Evolutionary conservation across 2,113 vertebrate genomes (phyloP).

Genomic region (Sterrhoptilus dennistouni): DNA sequence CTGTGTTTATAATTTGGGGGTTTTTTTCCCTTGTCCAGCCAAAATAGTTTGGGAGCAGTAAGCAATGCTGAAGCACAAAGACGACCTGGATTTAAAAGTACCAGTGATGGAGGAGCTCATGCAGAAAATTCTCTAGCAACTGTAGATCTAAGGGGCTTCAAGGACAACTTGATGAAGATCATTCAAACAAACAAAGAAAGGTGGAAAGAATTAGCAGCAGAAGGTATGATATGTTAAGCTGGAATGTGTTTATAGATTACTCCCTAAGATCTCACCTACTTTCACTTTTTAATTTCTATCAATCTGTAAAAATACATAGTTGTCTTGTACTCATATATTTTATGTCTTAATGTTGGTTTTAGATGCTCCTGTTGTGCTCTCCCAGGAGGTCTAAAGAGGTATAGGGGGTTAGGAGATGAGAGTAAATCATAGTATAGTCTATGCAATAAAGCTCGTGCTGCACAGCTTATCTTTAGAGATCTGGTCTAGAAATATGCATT

Average conservation of each 20-base stretch:
- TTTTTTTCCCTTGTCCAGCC: constrained; percentile 31
- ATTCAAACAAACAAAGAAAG: constrained; percentile 92
- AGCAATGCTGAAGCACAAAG: constrained; percentile 54
- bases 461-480: neutral
- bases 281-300: neutral
- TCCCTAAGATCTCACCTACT: neutral
- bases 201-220: constrained; percentile 92
- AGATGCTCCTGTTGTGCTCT: neutral
- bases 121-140: constrained; percentile 84
- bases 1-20: neutral
- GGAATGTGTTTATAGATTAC: neutral
- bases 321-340: neutral
- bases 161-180: constrained; percentile 83
- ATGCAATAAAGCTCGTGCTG: neutral
- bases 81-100: constrained; percentile 77
- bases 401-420: neutral
- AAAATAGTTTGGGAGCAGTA: constrained; percentile 33
- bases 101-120: constrained; percentile 68
- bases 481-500: neutral
- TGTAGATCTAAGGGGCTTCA: constrained; percentile 86
- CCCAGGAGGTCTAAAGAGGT: neutral
- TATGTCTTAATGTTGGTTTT: neutral
- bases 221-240: constrained; percentile 74
- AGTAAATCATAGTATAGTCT: neutral
- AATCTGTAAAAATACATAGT: neutral